A percentile compares a stretch with the other conserved stretches of the same genome.
These are phyloP conservation scores for Intoshia linei DNA, from an alignment of 1,140 invertebrate genomes.

Conservation along the genomic window DNA sequence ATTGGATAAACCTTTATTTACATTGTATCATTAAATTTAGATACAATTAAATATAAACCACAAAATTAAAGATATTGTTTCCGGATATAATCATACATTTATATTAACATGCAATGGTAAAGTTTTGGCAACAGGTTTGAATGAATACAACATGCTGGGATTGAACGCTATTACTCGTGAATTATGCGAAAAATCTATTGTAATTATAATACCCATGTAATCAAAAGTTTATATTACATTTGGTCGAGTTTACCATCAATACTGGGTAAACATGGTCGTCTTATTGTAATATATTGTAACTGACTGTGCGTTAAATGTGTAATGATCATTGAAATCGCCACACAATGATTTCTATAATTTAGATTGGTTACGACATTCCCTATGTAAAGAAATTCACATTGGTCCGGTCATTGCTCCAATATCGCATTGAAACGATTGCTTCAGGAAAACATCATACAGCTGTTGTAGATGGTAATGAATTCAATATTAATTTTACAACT, in stretches of 20 bases:
- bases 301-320: too few species aligned
- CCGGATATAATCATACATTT: constrained; percentile 31
- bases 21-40: too few species aligned
- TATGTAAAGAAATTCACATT: constrained; percentile 14
- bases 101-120: constrained; percentile 30
- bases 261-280: too few species aligned
- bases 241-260: too few species aligned
- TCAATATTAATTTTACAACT: neutral
- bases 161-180: constrained; percentile 23
- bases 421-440: constrained; percentile 24
- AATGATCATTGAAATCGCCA: too few species aligned
- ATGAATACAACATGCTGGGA: constrained; percentile 36
- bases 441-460: constrained; percentile 29
- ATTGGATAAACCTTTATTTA: too few species aligned
- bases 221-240: too few species aligned
- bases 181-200: too few species aligned
- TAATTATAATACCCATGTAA: too few species aligned
- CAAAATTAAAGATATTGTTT: constrained; percentile 9
- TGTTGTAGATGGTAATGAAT: constrained; percentile 23
- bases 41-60: constrained; percentile 1
- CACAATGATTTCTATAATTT: constrained; percentile 1
- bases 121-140: constrained; percentile 33
- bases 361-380: constrained; percentile 15
- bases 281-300: too few species aligned
- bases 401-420: constrained; percentile 14